Conservation (phyloP, 2,113 vertebrate genomes). For the Podarcis raffonei region DNA sequence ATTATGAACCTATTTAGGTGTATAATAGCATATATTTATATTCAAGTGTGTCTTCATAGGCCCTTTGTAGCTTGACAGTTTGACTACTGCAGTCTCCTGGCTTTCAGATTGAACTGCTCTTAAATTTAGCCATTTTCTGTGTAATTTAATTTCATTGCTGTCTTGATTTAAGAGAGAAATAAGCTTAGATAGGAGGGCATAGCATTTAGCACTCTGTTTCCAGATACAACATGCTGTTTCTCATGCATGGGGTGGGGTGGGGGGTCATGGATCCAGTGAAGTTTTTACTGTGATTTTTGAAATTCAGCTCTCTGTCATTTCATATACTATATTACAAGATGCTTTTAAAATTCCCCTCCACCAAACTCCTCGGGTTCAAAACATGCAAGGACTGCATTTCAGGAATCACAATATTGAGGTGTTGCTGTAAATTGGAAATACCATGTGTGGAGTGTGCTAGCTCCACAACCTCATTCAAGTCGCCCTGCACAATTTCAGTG, state of each 20-base stretch:
- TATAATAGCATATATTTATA: not conserved
- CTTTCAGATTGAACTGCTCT: not conserved
- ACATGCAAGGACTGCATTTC: not conserved
- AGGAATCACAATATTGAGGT: not conserved
- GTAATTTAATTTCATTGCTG: not conserved
- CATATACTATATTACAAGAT: not conserved
- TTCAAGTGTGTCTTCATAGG: not conserved
- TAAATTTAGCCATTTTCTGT: not conserved
- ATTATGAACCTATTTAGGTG: not conserved
- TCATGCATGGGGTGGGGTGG: not conserved
- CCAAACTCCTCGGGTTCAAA: not conserved
- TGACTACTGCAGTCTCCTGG: fast-evolving
- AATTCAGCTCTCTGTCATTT: not conserved
- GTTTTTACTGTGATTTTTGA: not conserved
- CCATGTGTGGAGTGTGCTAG: not conserved
- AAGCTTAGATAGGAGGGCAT: not conserved
- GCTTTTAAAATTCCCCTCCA: not conserved
- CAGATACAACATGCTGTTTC: not conserved
- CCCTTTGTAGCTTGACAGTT: not conserved
- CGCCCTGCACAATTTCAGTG: too few species aligned
- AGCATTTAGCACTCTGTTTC: conserved; percentile 11
- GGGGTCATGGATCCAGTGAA: too few species aligned
- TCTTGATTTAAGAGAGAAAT: not conserved
- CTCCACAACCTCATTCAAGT: too few species aligned
- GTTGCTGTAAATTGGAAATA: not conserved